Evolutionary conservation across 2,797 vertebrate species (phyloP), one percentile per base, ranked within the genome.

Genomic region (Melanotaenia trifasciata): DNA sequence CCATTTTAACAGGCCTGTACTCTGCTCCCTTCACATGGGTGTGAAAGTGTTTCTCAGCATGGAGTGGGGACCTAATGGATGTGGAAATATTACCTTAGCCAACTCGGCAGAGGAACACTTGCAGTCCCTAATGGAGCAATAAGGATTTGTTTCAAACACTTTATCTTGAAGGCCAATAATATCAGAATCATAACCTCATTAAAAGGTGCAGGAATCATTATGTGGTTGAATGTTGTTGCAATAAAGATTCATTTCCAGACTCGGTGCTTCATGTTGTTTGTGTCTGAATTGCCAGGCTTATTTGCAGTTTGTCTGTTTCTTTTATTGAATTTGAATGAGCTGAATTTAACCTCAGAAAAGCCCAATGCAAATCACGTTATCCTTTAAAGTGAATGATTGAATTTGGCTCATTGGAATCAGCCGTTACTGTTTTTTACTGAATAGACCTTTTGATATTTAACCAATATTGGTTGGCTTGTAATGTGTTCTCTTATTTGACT

Each of bases 371-470:
- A 92, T 88, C 45, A 71, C 11, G 79, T 90, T 86, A 85, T 64
- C 58, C 77, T 71, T 70, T 38, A 76, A 72, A 88, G 81, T 81
- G 72, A 86, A 67, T 84, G 40, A 91, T 78, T 78, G 61, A 65
- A 84, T 93, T 94, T 82, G 64, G 50, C 66, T 90, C 67, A 90
- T 86, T 93, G 84, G 81, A 90, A 72, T 89, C 87, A 90, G 73
- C 70, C 56, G 45, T 78, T 71, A 53, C 70, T 22, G 8, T 75
- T 83, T 74, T 53, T 57, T 6, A 53, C 57, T 81, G 57, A 85
- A 81, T 54, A 56, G 58, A 68, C 58, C 67, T 66, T 82, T 86
- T 87, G 60, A 66, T 69, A 64, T 76, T 50, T 54, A 40, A 22
- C 32, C 22, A 43, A 33, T 16, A 36, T 78, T 67, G 72, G 58